Base-by-base conservation (phyloP, 2,113 vertebrate genomes). In the Euleptes europaea region DNA sequence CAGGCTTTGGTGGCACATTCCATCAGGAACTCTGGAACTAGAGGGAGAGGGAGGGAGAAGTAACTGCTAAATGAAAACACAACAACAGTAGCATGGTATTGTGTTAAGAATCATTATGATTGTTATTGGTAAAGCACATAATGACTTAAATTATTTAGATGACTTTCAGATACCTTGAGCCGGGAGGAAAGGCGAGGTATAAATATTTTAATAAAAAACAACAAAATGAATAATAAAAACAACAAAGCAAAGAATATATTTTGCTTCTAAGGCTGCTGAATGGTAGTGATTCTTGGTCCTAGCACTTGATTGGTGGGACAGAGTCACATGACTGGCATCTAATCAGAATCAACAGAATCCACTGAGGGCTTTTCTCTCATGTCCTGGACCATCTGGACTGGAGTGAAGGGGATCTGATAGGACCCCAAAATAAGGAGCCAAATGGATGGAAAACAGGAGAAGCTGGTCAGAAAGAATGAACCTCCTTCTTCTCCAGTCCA, bases 11-110 rank as follows among this genome's bases (percentile, higher is more conserved):
- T 88, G 90, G 89, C 87, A 82, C 57, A 76, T 92, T 77, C 84
- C 85, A 82, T 86, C 90, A 93, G 84, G 91, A 89, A 94, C 94
- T 92, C 86, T 93, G 87, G 65, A 80, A 71, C 33, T 19, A 92
- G 13, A 57, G 54, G 10, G 54, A 19, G 54, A 21, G 60, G 2
- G 60, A 28, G 23, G 2, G 60, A 63, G 60, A 5, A 28, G 23
- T 26, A 63, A 4, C 23, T 83, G 81, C 74, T 89, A 74, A 57
- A 84, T 66, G 70, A 92, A 57, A 33, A 85, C 38, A 35, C 80
- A 92, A 91, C 82, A 90, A 81, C n/a, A n/a, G n/a, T 76, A 76
- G 65, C 44, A 82, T 84, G 49, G 38, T 77, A 72, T 86, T 85
- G 63, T 86, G 9, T 69, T 85, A 42, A 3, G 47, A 82, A 87